Conservation (phyloP, 2,888 invertebrate genomes). For the Oegoconia quadripuncta region DNA sequence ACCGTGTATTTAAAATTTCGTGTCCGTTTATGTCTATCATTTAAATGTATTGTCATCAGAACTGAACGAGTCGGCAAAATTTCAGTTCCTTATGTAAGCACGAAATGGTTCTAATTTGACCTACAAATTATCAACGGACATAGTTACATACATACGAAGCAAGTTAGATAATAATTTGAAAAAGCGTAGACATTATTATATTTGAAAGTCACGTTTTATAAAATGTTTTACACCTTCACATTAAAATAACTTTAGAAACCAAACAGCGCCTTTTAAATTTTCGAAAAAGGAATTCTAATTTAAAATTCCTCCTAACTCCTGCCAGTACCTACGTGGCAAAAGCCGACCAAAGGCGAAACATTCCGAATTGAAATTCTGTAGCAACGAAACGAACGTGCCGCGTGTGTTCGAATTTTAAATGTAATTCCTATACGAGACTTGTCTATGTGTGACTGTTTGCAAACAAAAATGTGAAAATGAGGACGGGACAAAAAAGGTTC, state of each 20-base stretch:
- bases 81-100: too few species aligned
- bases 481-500: constrained; percentile 25
- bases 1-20: too few species aligned
- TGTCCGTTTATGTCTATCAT: too few species aligned
- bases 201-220: too few species aligned
- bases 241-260: constrained; percentile 3
- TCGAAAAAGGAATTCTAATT: constrained; percentile 53
- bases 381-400: constrained; percentile 41
- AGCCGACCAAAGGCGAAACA: constrained; percentile 55
- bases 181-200: too few species aligned
- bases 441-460: constrained; percentile 50
- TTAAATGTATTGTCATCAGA: too few species aligned
- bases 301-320: constrained; percentile 59
- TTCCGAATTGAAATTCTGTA: constrained; percentile 66
- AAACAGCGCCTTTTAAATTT: constrained; percentile 15
- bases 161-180: too few species aligned
- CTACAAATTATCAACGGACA: too few species aligned
- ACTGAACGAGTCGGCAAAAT: too few species aligned
- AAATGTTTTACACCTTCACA: background rate
- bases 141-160: too few species aligned
- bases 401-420: constrained; percentile 55
- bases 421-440: constrained; percentile 41
- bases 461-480: constrained; percentile 52
- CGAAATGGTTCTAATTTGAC: too few species aligned
- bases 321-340: constrained; percentile 54